These are phyloP conservation scores for Salticus scenicus DNA, from an alignment of 2,888 invertebrate species.

Conservation along the genomic window DNA sequence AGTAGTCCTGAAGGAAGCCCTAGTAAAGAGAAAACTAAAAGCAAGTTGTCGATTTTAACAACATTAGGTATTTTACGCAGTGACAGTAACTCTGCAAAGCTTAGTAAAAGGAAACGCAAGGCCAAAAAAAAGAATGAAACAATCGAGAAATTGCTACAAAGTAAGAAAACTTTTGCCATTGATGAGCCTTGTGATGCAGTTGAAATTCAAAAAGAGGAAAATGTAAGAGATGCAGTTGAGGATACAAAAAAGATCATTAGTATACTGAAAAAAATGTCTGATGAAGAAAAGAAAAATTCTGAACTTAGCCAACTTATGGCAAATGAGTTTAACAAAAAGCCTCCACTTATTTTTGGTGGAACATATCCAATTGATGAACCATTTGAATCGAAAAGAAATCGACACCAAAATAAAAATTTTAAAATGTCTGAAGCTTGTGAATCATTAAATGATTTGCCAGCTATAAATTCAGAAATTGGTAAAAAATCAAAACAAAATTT, in stretches of 20 bases:
- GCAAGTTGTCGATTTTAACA: constrained; percentile 35
- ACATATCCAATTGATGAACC: constrained; percentile 69
- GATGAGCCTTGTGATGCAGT: constrained; percentile 50
- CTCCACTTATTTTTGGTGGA: constrained; percentile 68
- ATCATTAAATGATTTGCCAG: not conserved
- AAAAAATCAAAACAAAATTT: not conserved
- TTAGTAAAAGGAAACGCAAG: constrained; percentile 43
- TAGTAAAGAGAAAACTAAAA: constrained; percentile 31
- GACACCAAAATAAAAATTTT: not conserved
- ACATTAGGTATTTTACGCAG: constrained; percentile 39
- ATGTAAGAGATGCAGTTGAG: constrained; percentile 38
- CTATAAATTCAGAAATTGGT: not conserved
- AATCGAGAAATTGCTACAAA: constrained; percentile 44
- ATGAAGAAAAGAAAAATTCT: constrained; percentile 58
- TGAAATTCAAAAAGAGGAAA: constrained; percentile 32
- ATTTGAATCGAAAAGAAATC: constrained; percentile 18
- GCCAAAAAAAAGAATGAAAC: constrained; percentile 57
- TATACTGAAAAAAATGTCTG: constrained; percentile 54
- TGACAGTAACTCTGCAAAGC: constrained; percentile 18
- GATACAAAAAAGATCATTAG: constrained; percentile 59
- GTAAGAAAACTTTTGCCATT: constrained; percentile 57
- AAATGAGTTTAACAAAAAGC: constrained; percentile 57
- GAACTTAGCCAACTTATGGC: constrained; percentile 59
- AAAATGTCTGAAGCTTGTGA: not conserved
- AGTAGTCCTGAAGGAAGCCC: constrained; percentile 64